Evolutionary conservation across 2,113 vertebrate genomes (phyloP), one percentile per base, ranked within the genome.

Genomic region (Monopterus albus): DNA sequence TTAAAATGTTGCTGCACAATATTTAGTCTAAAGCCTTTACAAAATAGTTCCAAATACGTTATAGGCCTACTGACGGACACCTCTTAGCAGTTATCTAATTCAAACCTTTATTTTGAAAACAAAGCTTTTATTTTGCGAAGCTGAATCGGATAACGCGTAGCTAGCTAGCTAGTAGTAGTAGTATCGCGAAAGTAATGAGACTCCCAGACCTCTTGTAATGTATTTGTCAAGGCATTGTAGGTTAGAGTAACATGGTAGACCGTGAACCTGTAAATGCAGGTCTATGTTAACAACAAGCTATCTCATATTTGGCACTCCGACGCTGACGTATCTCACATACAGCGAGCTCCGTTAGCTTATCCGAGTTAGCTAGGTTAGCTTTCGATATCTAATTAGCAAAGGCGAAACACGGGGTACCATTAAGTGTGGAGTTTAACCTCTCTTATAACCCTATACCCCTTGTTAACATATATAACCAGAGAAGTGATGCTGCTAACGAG

Each of bases 101-200:
- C 35, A n/a, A 45, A 23, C 18, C 40, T 79, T 85, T 86, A 84
- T 75, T 84, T 80, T 84, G 78, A 87, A 87, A 77, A 23, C 3
- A 9, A 7, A n/a, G 40, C 75, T 83, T 72, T 85, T 85, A 75
- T 55, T 78, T 68, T 64, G 72, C 43, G 3, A 47, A 14, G n/a
- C 11, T 7, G 6, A 43, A 28, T 31, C 55, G 28, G 49, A 26
- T n/a, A 11, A 26, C 15, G 12, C 46, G 40, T 18, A 28, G 33
- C 31, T 47, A 55, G 68, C 39, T 23, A 47, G 31, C 25, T 40
- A 15, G 7, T 6, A 3, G 7, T 9, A 17, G 18, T 46, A n/a
- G 69, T n/a, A n/a, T n/a, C n/a, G n/a, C n/a, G 21, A 33, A 46
- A 52, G 31, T 35, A 11, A 28, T 12, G 1, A 4, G 35, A 23